phyloP scores from a whole-genome alignment of 2,797 vertebrate species.

The Pipistrellus nathusii region DNA sequence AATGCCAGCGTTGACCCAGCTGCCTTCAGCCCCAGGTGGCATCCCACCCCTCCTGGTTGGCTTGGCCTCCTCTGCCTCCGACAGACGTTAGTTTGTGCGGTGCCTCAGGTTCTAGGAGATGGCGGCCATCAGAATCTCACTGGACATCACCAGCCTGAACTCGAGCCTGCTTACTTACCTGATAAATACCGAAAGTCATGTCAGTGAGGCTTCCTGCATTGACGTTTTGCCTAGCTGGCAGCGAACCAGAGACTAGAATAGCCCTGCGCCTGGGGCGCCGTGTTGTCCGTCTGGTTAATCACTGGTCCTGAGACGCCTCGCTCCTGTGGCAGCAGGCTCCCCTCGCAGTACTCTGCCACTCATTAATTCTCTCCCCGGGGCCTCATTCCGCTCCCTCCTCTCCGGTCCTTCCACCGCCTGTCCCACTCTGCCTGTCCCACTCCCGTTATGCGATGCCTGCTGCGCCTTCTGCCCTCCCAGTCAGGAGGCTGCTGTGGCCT shows the following conservation, averaged over 20 bases:
- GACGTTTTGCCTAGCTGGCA: not conserved
- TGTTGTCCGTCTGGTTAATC: constrained; percentile 39
- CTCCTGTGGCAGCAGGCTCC: not conserved
- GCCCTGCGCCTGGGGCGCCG: constrained; percentile 20
- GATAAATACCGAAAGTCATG: not conserved
- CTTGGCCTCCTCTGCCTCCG: not conserved
- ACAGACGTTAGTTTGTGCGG: not conserved
- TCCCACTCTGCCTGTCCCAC: not conserved
- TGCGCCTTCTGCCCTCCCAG: rapidly evolving
- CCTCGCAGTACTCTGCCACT: not conserved
- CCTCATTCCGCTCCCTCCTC: not conserved
- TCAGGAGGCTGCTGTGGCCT: not conserved
- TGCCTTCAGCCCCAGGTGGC: not conserved
- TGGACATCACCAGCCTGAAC: not conserved
- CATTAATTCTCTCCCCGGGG: not conserved
- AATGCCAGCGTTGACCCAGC: not conserved
- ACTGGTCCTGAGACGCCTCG: constrained; percentile 46
- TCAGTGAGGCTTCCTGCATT: not conserved
- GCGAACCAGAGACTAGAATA: constrained; percentile 46
- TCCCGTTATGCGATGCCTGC: not conserved
- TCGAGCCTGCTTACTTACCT: not conserved
- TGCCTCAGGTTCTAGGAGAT: not conserved
- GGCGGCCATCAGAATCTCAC: not conserved
- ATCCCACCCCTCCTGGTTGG: not conserved
- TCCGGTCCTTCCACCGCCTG: not conserved